Conservation (phyloP, 1,140 invertebrate species). For the Teleogryllus occipitalis region DNA sequence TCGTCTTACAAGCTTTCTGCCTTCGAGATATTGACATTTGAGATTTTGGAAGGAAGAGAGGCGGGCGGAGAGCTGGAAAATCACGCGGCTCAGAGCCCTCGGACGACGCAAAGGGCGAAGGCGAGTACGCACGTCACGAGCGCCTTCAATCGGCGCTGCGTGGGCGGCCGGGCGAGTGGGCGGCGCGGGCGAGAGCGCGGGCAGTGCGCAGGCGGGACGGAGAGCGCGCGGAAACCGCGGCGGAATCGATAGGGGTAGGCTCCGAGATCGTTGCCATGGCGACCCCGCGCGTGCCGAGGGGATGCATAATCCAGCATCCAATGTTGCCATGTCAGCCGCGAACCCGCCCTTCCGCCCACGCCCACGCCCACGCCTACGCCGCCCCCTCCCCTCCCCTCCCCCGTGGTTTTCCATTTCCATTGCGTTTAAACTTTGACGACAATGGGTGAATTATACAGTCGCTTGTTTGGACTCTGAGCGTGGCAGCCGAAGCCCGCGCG, state of each 20-base stretch:
- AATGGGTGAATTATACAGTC: not conserved
- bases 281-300: not conserved
- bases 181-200: too few species aligned
- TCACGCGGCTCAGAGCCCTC: too few species aligned
- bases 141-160: too few species aligned
- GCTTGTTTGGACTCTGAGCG: too few species aligned
- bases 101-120: too few species aligned
- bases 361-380: too few species aligned
- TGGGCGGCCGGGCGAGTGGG: too few species aligned
- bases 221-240: not conserved
- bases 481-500: not conserved
- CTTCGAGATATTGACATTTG: too few species aligned
- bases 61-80: too few species aligned
- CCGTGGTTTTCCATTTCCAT: not conserved
- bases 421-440: not conserved
- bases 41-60: too few species aligned
- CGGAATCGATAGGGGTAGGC: constrained; percentile 2
- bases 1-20: too few species aligned
- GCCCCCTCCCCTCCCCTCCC: not conserved
- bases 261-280: not conserved
- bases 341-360: not conserved
- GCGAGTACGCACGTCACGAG: too few species aligned
- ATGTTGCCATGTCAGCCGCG: not conserved
- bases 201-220: not conserved
- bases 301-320: not conserved